Base-by-base conservation (phyloP, 2,888 invertebrate genomes). In the Metallyticus violacea region DNA sequence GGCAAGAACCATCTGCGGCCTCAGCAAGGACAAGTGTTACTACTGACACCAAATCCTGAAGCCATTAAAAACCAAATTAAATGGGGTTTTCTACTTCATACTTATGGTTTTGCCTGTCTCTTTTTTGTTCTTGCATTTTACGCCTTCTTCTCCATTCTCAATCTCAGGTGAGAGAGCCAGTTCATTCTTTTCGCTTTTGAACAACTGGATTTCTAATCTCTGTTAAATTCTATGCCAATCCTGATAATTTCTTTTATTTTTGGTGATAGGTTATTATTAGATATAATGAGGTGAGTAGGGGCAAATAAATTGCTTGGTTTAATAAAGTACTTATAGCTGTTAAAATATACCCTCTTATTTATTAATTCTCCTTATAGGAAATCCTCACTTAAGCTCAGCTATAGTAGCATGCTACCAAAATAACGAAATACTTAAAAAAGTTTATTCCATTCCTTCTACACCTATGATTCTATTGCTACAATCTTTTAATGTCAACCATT, bases 61-160 rank as follows among this genome's bases (percentile, higher is more conserved):
- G 89, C 91, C 25, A 92, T 93, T 28, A 91, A 92, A 86, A 91
- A 92, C 90, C 90, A 92, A 85, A 90, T 93, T 88, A 91, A 91
- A 88, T 93, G 93, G 93, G 91, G 92, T 78, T 93, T 94, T 91
- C 91, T 93, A 85, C 90, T 94, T 77, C 94, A 94, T 90, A 92
- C 92, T 25, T 94, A 93, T 89, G 93, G 93, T 81, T 93, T 94
- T 89, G 93, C 93, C 87, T 92, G 93, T 88, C 92, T 94, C 87
- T 94, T 93, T 91, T 92, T 93, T 90, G 90, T 93, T 89, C 92
- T 94, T 86, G 93, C 93, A 86, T 92, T 93, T 90, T 93, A 93
- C 90, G 92, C 93, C 81, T 92, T 93, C 89, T 92, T 93, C 90
- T 93, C 94, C 83, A 92, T 93, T 88, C 90, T 94, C 88, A 93